Evolutionary conservation across 23 tunicate species (phyloP).

Genomic region (Ciona savignyi): DNA sequence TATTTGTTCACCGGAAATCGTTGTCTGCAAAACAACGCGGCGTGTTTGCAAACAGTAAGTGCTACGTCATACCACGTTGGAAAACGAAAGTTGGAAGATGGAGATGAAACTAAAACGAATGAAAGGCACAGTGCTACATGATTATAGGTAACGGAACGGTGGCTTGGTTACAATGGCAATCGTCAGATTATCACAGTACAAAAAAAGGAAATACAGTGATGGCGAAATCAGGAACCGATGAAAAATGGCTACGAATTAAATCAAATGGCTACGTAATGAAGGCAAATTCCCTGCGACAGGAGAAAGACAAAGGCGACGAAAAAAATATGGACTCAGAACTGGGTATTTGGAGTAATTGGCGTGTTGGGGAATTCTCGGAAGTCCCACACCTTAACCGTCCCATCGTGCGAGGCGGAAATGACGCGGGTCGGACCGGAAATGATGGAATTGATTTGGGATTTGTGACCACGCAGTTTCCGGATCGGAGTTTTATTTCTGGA

Average conservation of each 20-base stretch:
- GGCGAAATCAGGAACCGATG: background rate
- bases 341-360: background rate
- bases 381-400: slow-evolving; percentile 53
- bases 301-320: background rate
- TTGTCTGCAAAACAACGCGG: background rate
- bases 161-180: background rate
- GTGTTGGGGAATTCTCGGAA: slow-evolving; percentile 25
- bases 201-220: no score
- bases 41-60: no score
- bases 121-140: background rate
- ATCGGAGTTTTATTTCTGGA: background rate
- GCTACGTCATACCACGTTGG: no score
- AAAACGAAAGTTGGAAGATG: background rate
- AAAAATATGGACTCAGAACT: no score
- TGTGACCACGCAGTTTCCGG: slow-evolving; percentile 37
- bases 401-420: slow-evolving; percentile 69
- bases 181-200: background rate
- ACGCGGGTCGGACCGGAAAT: slow-evolving; percentile 51
- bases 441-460: slow-evolving; percentile 60
- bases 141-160: background rate
- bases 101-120: background rate
- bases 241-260: background rate
- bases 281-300: background rate
- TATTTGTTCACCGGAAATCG: background rate
- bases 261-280: background rate